These are phyloP conservation scores for Papilio dardanus DNA, from an alignment of 1,140 invertebrate species.

Conservation along the genomic window DNA sequence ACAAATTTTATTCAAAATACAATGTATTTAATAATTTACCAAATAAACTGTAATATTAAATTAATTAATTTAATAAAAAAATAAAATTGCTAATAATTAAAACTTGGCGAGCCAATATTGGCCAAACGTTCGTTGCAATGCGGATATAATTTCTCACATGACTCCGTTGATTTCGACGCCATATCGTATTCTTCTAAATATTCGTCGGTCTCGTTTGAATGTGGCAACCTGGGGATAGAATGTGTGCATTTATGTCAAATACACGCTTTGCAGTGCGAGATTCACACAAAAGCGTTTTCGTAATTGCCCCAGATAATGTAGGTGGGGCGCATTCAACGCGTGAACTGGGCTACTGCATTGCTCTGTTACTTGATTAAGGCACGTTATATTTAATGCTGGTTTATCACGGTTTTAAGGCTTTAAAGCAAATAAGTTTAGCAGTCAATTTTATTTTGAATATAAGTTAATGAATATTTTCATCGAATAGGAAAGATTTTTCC, in stretches of 20 bases:
- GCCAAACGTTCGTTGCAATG: constrained; percentile 50
- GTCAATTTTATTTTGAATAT: too few species aligned
- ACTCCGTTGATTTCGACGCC: constrained; percentile 48
- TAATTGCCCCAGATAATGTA: constrained; percentile 33
- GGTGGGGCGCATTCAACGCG: constrained; percentile 27
- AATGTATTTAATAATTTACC: too few species aligned
- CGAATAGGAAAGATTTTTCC: too few species aligned
- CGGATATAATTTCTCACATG: constrained; percentile 64
- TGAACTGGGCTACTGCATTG: constrained; percentile 32
- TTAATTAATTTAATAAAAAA: neutral
- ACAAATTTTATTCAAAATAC: neutral
- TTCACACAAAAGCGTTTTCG: constrained; percentile 36
- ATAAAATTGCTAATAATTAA: constrained; percentile 39
- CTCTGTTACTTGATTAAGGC: constrained; percentile 22
- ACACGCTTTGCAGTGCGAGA: neutral
- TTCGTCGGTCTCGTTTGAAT: constrained; percentile 40
- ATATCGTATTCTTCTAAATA: constrained; percentile 57
- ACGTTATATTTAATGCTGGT: too few species aligned
- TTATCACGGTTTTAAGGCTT: too few species aligned
- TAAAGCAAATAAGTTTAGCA: too few species aligned
- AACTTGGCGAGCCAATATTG: constrained; percentile 38
- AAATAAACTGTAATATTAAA: too few species aligned
- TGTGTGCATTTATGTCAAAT: constrained; percentile 30
- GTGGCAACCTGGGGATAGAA: constrained; percentile 48
- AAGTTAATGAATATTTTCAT: too few species aligned